Evolutionary conservation across 2,797 vertebrate species (phyloP).

Genomic region (Acanthiza pusilla): DNA sequence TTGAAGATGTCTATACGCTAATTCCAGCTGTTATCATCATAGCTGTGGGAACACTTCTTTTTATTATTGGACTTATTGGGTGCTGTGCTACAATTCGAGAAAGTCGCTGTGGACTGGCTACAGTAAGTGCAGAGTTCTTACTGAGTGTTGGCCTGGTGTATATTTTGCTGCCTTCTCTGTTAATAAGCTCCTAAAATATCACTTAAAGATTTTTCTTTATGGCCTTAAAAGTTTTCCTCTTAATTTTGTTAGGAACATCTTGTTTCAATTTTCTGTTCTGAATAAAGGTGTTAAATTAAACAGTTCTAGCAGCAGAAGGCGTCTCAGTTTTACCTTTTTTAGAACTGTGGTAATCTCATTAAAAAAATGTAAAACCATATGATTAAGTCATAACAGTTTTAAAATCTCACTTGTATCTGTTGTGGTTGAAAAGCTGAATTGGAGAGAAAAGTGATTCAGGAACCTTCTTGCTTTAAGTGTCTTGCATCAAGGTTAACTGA

Average conservation of each 20-base stretch:
- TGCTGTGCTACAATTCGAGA: slow-evolving; percentile 96
- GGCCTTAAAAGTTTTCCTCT: background rate
- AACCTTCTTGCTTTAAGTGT: background rate
- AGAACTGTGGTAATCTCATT: background rate
- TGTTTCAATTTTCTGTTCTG: background rate
- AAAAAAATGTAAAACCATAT: background rate
- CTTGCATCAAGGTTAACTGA: background rate
- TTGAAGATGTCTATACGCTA: slow-evolving; percentile 93
- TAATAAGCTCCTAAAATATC: background rate
- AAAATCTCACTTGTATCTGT: background rate
- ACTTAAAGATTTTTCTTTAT: background rate
- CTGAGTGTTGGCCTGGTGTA: fast-evolving
- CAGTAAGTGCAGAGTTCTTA: slow-evolving; percentile 73
- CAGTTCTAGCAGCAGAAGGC: background rate
- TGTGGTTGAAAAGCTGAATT: background rate
- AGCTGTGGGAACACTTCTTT: slow-evolving; percentile 90
- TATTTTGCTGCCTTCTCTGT: background rate
- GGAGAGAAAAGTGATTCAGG: background rate
- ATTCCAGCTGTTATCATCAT: slow-evolving; percentile 94
- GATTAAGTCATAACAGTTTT: background rate
- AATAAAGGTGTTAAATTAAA: background rate
- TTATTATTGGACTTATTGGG: slow-evolving; percentile 93
- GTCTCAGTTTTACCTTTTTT: background rate
- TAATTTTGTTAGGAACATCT: background rate
- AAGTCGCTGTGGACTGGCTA: slow-evolving; percentile 92